Base-by-base conservation (phyloP, 2,113 vertebrate genomes). In the Eulacestoma nigropectus region DNA sequence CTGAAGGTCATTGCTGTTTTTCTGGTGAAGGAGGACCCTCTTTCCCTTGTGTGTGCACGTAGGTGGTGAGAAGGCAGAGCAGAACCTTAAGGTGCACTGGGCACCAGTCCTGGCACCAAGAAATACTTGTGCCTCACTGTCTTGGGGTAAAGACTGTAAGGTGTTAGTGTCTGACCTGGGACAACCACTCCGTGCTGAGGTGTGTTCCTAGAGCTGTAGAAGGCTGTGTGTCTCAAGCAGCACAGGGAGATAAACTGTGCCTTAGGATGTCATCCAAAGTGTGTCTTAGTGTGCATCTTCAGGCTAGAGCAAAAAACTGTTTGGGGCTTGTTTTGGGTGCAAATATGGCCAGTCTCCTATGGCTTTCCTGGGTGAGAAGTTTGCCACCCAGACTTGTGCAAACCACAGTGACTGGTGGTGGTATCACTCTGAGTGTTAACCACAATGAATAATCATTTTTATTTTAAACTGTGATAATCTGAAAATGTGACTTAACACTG, bases 21-120 rank as follows among this genome's bases (percentile, higher is more conserved):
- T 41, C 30, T 57, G 67, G 13, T 83, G 30, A n/a, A 90, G 75
- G 41, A 76, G 25, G 37, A 74, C 32, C 4, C 16, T 76, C 29
- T 55, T 59, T 52, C 20, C 37, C 37, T 62, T 74, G 32, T 1
- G 1, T 41, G 20, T 76, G 35, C 44, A 44, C 0, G 0, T 15
- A 35, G n/a, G 8, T 42, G 32, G 5, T 84, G 64, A 65, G 17
- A 68, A 69, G 37, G 86, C 44, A 80, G 37, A 86, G 17, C 47
- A 67, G 56, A 89, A 32, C 29, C 9, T 81, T 70, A 33, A 76
- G 7, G 18, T 69, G 27, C 0, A 0, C 25, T 70, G 35, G 15
- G 21, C 33, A 57, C 26, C 32, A 72, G 0, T 42, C 22, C 20
- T 69, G 42, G 30, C 80, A 73, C 74, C 20, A 46, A 26, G n/a